phyloP scores from a whole-genome alignment of 2,797 vertebrate species.

The Gymnocypris eckloni region DNA sequence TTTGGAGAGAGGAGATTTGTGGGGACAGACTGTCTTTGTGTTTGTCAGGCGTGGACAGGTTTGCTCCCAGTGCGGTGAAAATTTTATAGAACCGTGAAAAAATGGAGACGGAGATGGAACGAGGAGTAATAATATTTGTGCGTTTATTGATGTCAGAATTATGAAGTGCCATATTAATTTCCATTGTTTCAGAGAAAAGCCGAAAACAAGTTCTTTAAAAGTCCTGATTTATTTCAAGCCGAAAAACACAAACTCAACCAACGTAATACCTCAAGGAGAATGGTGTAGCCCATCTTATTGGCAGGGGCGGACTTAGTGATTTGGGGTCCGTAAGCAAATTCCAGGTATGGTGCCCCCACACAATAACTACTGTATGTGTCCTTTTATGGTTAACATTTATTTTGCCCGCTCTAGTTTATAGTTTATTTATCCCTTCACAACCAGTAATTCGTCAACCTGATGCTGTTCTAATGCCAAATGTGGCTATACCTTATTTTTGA shows the following conservation, averaged over 20 bases:
- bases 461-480: too few relatives aligned
- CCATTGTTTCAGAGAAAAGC: slow-evolving; percentile 22
- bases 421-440: too few relatives aligned
- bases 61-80: slow-evolving; percentile 53
- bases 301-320: too few relatives aligned
- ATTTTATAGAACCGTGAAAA: slow-evolving; percentile 51
- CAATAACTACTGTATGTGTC: too few relatives aligned
- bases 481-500: too few relatives aligned
- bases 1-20: slow-evolving; percentile 57
- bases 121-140: slow-evolving; percentile 52
- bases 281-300: slow-evolving; percentile 28
- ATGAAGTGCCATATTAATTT: slow-evolving; percentile 52
- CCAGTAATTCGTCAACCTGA: too few relatives aligned
- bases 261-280: slow-evolving; percentile 9
- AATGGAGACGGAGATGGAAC: slow-evolving; percentile 42
- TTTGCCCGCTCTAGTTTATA: too few relatives aligned
- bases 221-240: not conserved
- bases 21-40: slow-evolving; percentile 58
- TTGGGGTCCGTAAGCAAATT: too few relatives aligned
- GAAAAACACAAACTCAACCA: slow-evolving; percentile 4
- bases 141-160: slow-evolving; percentile 42
- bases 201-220: not conserved
- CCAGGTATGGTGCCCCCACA: too few relatives aligned
- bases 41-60: slow-evolving; percentile 72
- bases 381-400: too few relatives aligned